Evolutionary conservation across 2,113 vertebrate genomes (phyloP).

Genomic region (Hirundichthys speculiger): DNA sequence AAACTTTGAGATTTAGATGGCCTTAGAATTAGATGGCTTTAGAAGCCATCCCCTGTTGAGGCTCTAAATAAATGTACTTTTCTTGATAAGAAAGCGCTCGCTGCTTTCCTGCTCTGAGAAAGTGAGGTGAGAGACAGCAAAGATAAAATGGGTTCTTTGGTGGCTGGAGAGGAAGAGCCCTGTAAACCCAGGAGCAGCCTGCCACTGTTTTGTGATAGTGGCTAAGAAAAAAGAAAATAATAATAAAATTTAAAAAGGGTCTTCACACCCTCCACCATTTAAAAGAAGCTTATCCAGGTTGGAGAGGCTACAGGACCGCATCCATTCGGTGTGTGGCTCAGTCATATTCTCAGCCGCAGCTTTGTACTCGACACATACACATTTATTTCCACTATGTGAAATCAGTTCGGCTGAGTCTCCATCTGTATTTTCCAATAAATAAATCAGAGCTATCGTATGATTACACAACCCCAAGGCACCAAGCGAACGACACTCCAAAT

Average conservation of each 20-base stretch:
- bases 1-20: constrained; percentile 49
- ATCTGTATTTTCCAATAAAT: constrained; percentile 28
- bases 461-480: constrained; percentile 38
- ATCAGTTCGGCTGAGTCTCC: constrained; percentile 17
- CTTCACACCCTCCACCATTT: constrained; percentile 35
- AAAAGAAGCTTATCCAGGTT: constrained; percentile 60
- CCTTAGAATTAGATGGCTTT: constrained; percentile 16
- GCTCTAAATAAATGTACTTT: constrained; percentile 63
- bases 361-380: constrained; percentile 26
- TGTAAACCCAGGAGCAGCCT: constrained; percentile 63
- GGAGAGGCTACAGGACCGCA: constrained; percentile 47
- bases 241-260: constrained; percentile 55
- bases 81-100: constrained; percentile 59
- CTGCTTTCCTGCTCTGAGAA: constrained; percentile 58
- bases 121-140: constrained; percentile 62
- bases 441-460: constrained; percentile 47
- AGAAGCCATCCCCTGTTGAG: constrained; percentile 43
- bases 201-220: constrained; percentile 65
- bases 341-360: constrained; percentile 33
- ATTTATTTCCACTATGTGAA: constrained; percentile 34
- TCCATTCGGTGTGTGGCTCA: constrained; percentile 40
- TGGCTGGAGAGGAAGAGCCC: constrained; percentile 60
- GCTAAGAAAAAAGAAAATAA: constrained; percentile 33
- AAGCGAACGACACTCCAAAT: constrained; percentile 44
- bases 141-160: constrained; percentile 75